Percentiles rank a stretch among this genome's conserved stretches.
phyloP scores from a whole-genome alignment of 2,888 invertebrate genomes.

The Sicus ferrugineus region DNA sequence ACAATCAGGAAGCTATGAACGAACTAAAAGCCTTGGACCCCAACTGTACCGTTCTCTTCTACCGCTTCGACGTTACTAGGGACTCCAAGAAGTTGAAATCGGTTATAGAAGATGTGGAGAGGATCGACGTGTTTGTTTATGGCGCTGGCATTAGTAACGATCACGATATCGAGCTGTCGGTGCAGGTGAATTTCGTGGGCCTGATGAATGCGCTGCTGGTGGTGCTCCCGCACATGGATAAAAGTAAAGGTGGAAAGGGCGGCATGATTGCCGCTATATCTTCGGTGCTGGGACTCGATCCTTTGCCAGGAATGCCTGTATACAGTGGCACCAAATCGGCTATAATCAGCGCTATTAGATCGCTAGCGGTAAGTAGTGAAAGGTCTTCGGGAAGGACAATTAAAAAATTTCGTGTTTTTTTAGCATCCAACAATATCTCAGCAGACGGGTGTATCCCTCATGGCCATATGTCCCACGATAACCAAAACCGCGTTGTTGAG shows the following conservation, averaged over 20 bases:
- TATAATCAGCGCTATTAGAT: constrained; percentile 61
- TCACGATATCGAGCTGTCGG: constrained; percentile 48
- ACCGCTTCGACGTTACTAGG: constrained; percentile 53
- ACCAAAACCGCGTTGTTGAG: constrained; percentile 50
- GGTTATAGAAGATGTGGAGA: not conserved
- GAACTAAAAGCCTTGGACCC: constrained; percentile 47
- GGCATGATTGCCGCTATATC: constrained; percentile 62
- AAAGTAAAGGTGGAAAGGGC: constrained; percentile 60
- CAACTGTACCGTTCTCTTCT: constrained; percentile 49
- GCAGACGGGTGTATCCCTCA: constrained; percentile 54
- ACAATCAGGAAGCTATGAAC: constrained; percentile 1
- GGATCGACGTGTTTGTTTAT: constrained; percentile 54
- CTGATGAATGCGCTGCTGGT: constrained; percentile 55
- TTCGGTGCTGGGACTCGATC: constrained; percentile 56
- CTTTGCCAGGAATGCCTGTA: constrained; percentile 53
- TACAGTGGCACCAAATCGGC: constrained; percentile 62
- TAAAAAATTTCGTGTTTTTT: not conserved
- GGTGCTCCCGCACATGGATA: constrained; percentile 62
- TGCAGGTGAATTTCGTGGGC: constrained; percentile 51
- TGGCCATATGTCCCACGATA: constrained; percentile 57
- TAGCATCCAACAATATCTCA: constrained; percentile 37
- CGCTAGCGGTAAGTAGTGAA: constrained; percentile 52
- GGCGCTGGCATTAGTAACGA: constrained; percentile 52
- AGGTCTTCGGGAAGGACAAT: not conserved
- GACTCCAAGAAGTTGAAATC: constrained; percentile 37